phyloP scores from a whole-genome alignment of 2,113 vertebrate genomes.

The Pteropus alecto region DNA sequence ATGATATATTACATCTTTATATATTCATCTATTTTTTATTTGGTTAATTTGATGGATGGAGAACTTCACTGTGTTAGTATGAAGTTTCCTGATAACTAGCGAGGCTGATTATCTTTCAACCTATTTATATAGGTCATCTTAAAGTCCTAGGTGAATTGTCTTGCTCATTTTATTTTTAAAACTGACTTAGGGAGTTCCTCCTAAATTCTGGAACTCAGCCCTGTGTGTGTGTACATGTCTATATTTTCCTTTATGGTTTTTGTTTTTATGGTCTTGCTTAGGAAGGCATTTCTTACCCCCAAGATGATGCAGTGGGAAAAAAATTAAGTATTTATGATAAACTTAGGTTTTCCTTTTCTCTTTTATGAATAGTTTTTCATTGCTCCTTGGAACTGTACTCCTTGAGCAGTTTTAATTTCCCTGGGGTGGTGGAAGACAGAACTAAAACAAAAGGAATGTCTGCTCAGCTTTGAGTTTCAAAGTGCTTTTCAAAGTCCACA shows the following conservation, averaged over 20 bases:
- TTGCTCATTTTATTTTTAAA: not conserved
- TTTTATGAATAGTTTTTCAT: not conserved
- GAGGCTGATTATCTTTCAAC: not conserved
- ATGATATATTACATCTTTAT: not conserved
- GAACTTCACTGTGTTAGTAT: not conserved
- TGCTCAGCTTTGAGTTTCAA: not conserved
- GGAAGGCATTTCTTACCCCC: not conserved
- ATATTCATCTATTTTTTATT: not conserved
- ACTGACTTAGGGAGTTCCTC: not conserved
- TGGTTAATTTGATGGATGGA: not conserved
- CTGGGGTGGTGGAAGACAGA: not conserved
- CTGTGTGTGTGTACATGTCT: not conserved
- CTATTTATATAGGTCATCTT: not conserved
- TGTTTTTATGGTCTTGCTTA: not conserved
- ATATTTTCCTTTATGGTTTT: not conserved
- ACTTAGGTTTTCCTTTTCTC: not conserved
- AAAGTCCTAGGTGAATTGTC: not conserved
- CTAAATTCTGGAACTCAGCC: not conserved
- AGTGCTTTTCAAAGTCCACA: not conserved
- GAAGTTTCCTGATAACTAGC: not conserved
- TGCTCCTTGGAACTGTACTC: not conserved
- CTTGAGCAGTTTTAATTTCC: not conserved
- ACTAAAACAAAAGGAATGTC: not conserved
- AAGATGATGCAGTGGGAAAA: not conserved
- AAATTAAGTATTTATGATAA: not conserved